Percentiles rank a stretch among this genome's conserved stretches.
phyloP scores from a whole-genome alignment of 2,113 vertebrate species.

The Arothron firmamentum region DNA sequence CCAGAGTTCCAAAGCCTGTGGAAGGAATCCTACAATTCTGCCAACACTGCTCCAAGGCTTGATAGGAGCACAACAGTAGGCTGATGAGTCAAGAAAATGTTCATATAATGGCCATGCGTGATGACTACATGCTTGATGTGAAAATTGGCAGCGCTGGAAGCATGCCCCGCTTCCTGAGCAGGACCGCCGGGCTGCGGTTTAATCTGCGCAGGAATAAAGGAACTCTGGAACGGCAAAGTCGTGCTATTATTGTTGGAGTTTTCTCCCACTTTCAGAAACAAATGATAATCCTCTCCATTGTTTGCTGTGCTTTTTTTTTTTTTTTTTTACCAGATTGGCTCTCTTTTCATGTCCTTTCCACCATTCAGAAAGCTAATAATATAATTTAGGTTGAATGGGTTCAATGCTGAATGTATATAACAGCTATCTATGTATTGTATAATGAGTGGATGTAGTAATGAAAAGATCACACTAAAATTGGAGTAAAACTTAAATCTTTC shows the following conservation, averaged over 20 bases:
- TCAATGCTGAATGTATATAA: no score
- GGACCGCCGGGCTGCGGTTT: neutral
- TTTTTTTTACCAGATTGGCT: neutral
- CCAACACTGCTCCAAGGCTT: neutral
- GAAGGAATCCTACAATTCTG: neutral
- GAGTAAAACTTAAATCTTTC: no score
- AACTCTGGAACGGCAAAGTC: neutral
- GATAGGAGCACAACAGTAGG: neutral
- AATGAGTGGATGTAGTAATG: no score
- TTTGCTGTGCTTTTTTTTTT: neutral
- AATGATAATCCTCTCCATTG: neutral
- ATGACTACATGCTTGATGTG: neutral
- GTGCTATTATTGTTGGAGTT: neutral
- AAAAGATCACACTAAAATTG: no score
- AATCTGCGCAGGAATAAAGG: constrained; percentile 1
- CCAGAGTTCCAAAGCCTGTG: neutral
- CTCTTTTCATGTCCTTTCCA: neutral
- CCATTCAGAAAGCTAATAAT: neutral
- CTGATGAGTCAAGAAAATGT: neutral
- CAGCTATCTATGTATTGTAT: no score
- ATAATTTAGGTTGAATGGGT: neutral
- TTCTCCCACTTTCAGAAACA: neutral
- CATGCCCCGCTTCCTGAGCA: neutral
- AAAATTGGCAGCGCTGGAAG: neutral
- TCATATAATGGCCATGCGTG: neutral